Conservation (phyloP, 1,140 invertebrate species). For the Mesaphorura yosii region DNA sequence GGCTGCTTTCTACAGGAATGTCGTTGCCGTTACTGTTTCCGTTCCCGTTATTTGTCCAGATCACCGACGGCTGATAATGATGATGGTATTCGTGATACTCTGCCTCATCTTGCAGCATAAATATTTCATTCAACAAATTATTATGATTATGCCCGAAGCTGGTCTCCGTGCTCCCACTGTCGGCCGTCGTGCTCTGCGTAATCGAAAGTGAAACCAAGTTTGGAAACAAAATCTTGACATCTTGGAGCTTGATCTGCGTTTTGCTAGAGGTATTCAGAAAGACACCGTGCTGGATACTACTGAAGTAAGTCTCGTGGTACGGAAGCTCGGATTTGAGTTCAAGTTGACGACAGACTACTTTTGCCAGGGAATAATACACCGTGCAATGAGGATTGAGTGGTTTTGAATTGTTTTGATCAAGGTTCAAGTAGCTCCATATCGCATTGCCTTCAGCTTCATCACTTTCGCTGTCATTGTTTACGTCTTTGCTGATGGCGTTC, state of each 20-base stretch:
- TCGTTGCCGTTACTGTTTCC: no score
- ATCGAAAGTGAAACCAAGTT: background rate
- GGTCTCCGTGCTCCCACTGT: no score
- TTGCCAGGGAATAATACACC: background rate
- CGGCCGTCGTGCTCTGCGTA: background rate
- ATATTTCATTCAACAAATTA: no score
- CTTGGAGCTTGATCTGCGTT: background rate
- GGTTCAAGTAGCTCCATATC: background rate
- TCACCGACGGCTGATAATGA: background rate
- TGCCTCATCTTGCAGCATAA: no score
- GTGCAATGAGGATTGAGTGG: background rate
- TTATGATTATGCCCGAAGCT: no score
- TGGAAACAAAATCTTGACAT: background rate
- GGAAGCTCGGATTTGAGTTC: background rate
- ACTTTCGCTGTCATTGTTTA: background rate
- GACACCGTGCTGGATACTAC: background rate
- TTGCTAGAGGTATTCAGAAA: background rate
- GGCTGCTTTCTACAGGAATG: no score
- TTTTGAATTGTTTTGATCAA: background rate
- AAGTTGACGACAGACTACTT: background rate
- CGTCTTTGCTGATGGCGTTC: no score
- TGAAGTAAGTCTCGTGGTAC: background rate
- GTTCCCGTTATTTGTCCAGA: constrained; percentile 2
- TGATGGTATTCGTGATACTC: no score
- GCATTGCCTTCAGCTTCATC: background rate